Conservation (phyloP, 2,113 vertebrate species). For the Syrmaticus mikado region DNA sequence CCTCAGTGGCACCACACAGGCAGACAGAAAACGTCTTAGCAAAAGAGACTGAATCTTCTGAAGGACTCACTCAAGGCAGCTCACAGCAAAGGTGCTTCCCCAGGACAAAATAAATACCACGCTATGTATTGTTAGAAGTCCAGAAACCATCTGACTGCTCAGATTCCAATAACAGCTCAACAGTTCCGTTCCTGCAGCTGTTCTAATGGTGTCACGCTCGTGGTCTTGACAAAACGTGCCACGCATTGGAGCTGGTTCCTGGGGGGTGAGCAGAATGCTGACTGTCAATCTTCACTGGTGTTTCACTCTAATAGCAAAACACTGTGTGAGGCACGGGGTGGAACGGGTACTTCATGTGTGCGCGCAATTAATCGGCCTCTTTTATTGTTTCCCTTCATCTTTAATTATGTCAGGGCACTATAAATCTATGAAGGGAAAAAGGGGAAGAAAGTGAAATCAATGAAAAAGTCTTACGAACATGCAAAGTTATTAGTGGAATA, state of each 20-base stretch:
- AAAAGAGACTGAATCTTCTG: not conserved
- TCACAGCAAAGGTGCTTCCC: not conserved
- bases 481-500: slow-evolving; percentile 75
- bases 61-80: not conserved
- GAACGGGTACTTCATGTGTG: not conserved
- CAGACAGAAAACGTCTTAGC: not conserved
- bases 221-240: not conserved
- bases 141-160: not conserved
- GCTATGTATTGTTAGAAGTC: not conserved
- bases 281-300: not conserved
- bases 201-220: not conserved
- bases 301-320: not conserved
- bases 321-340: not conserved
- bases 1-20: not conserved
- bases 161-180: not conserved
- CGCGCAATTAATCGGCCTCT: slow-evolving; percentile 30
- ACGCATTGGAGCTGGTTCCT: accelerated
- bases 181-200: not conserved
- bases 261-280: not conserved
- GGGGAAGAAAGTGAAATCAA: slow-evolving; percentile 76
- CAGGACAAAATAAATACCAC: not conserved
- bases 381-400: slow-evolving; percentile 51
- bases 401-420: slow-evolving; percentile 42
- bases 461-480: slow-evolving; percentile 62
- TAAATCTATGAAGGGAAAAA: slow-evolving; percentile 43